These are phyloP conservation scores for Lasioglossum leucozonium DNA, from an alignment of 2,888 invertebrate species.

Conservation along the genomic window DNA sequence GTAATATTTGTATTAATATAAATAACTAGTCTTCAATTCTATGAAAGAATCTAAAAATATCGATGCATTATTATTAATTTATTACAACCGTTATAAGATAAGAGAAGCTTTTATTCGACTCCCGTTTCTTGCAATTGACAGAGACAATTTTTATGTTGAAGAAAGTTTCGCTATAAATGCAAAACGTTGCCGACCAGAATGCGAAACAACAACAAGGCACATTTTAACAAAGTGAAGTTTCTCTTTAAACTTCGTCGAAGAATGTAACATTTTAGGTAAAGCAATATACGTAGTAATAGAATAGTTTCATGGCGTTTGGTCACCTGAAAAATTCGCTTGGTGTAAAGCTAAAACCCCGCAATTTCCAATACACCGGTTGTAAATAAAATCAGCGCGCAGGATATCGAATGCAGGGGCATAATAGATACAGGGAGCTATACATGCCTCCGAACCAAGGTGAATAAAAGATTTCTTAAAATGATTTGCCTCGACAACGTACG, in stretches of 20 bases:
- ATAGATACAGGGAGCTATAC: constrained; percentile 44
- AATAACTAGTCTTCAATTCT: background rate
- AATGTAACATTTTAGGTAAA: background rate
- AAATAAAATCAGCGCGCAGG: constrained; percentile 19
- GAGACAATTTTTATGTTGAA: background rate
- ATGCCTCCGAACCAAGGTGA: constrained; percentile 59
- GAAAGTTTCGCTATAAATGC: background rate
- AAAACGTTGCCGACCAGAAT: background rate
- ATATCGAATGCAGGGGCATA: constrained; percentile 15
- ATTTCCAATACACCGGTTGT: background rate
- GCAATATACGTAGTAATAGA: background rate
- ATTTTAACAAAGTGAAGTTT: background rate
- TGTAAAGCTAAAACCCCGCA: background rate
- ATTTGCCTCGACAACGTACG: constrained; percentile 77
- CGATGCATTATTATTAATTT: too few relatives aligned
- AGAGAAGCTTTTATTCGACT: too few relatives aligned
- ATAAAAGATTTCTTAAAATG: constrained; percentile 74
- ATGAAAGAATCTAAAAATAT: too few relatives aligned
- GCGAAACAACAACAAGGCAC: background rate
- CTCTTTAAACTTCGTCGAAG: background rate
- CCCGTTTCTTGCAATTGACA: background rate
- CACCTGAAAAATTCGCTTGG: background rate
- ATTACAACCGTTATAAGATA: background rate
- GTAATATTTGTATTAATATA: background rate
- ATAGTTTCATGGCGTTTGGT: background rate